These are phyloP conservation scores for Drosophila leontia DNA, from an alignment of 1,140 invertebrate species.

Conservation along the genomic window DNA sequence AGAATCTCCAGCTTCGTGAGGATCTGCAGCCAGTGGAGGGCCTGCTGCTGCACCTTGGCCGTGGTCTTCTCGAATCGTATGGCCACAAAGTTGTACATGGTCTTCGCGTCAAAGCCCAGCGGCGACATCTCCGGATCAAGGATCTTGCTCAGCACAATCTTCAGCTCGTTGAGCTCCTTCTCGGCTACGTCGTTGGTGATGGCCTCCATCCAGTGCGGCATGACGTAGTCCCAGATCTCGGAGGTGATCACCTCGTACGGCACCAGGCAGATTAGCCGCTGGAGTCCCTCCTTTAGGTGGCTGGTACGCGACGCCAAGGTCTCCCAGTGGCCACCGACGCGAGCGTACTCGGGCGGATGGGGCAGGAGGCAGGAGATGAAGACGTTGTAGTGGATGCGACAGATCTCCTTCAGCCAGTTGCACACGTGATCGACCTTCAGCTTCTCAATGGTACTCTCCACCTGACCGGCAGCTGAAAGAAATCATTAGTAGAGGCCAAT, in stretches of 20 bases:
- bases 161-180: conserved; percentile 95
- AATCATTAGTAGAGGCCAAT: background rate
- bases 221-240: conserved; percentile 98
- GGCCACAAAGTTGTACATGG: conserved; percentile 97
- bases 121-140: conserved; percentile 98
- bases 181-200: conserved; percentile 97
- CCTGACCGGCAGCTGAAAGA: conserved; percentile 86
- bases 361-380: conserved; percentile 94
- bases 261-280: conserved; percentile 96
- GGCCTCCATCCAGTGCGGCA: conserved; percentile 99
- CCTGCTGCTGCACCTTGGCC: conserved; percentile 96
- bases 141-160: conserved; percentile 97
- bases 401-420: conserved; percentile 94
- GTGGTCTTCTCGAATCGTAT: conserved; percentile 93
- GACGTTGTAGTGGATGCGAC: conserved; percentile 93
- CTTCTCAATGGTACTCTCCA: conserved; percentile 94
- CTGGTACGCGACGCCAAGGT: conserved; percentile 94
- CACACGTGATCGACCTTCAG: conserved; percentile 97
- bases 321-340: conserved; percentile 98
- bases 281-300: conserved; percentile 97
- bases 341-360: conserved; percentile 88
- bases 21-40: conserved; percentile 97
- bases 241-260: conserved; percentile 98
- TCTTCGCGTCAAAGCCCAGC: conserved; percentile 95
- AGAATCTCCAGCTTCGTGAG: conserved; percentile 95